Evolutionary conservation across 1,140 invertebrate genomes (phyloP).

Genomic region (Subanguina moxae): DNA sequence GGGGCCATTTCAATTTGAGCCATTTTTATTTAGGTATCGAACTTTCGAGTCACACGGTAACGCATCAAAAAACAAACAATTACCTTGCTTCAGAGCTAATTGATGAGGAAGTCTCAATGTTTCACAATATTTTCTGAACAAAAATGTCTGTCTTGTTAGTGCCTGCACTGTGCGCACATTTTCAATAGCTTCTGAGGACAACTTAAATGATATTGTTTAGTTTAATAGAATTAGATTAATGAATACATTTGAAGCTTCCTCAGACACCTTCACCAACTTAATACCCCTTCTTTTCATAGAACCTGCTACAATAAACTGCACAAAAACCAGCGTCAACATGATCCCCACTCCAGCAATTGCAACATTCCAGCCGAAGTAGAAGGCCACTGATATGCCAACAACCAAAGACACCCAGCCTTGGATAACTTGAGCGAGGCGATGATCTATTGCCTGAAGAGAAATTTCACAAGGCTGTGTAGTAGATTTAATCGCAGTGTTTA

Average conservation of each 20-base stretch:
- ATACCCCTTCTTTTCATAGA: background rate
- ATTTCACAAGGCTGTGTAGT: no score
- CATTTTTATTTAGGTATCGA: no score
- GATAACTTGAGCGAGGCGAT: constrained; percentile 61
- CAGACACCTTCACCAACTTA: background rate
- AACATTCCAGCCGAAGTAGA: constrained; percentile 26
- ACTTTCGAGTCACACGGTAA: no score
- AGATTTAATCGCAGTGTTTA: constrained; percentile 29
- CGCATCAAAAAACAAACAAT: no score
- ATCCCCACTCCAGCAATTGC: background rate
- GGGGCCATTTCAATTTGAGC: no score
- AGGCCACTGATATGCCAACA: constrained; percentile 58
- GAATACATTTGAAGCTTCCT: background rate
- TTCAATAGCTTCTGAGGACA: constrained; percentile 19
- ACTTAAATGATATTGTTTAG: constrained; percentile 8
- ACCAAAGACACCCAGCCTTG: constrained; percentile 61
- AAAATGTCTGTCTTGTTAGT: constrained; percentile 7
- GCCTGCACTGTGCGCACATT: constrained; percentile 23
- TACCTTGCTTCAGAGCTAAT: constrained; percentile 16
- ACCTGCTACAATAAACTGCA: background rate
- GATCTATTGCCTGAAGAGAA: constrained; percentile 62
- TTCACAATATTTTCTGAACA: constrained; percentile 16
- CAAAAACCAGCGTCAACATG: background rate
- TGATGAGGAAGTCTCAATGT: background rate
- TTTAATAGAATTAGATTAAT: no score